Evolutionary conservation across 2,888 invertebrate genomes (phyloP).

Genomic region (Meteorus colon): DNA sequence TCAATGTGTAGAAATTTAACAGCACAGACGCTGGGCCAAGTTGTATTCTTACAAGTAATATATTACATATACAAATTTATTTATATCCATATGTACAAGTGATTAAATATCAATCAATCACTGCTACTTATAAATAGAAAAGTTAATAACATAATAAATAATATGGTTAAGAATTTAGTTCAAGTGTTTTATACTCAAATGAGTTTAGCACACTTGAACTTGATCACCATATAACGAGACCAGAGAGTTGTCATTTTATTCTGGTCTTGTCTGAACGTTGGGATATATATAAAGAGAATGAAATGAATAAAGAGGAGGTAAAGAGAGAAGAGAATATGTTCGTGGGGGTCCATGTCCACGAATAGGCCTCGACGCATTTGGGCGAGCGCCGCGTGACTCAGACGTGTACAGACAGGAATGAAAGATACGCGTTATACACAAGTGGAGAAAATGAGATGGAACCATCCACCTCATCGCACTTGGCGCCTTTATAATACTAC

Average conservation of each 20-base stretch:
- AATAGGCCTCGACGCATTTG: conserved; percentile 41
- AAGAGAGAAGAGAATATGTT: conserved; percentile 28
- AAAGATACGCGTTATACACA: not conserved
- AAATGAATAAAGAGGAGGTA: conserved; percentile 23
- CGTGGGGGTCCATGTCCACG: conserved; percentile 43
- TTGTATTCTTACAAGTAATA: too few relatives aligned
- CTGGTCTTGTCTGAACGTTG: conserved; percentile 29
- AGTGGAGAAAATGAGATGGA: conserved; percentile 3
- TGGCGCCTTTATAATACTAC: conserved; percentile 8
- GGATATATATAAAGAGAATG: conserved; percentile 28
- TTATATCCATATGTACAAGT: not conserved
- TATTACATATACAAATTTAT: too few relatives aligned
- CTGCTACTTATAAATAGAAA: too few relatives aligned
- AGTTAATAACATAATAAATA: not conserved
- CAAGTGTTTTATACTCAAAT: not conserved
- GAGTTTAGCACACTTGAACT: conserved; percentile 29
- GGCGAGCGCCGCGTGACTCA: conserved; percentile 36
- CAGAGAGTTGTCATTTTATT: conserved; percentile 30
- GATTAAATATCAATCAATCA: not conserved
- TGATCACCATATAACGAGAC: conserved; percentile 18
- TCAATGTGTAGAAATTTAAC: not conserved
- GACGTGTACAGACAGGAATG: conserved; percentile 12
- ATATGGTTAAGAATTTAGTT: not conserved
- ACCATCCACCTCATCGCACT: not conserved
- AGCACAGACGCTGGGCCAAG: not conserved